Evolutionary conservation across 2,888 invertebrate species (phyloP), one percentile per base, ranked within the genome.

Genomic region (Malachius bipustulatus): DNA sequence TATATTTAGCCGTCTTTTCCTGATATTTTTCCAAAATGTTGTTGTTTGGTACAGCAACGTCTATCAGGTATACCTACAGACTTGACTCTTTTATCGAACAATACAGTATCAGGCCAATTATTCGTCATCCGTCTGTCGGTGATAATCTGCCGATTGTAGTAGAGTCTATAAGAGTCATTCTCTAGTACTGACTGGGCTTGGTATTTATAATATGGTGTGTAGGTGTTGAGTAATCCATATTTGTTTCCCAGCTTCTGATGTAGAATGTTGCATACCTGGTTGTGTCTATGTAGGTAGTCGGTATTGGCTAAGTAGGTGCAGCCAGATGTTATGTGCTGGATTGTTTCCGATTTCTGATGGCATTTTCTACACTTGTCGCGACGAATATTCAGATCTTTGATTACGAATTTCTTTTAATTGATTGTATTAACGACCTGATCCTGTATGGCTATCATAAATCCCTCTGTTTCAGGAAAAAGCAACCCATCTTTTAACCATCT

Each of bases 281-380:
- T 33, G 26, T 26, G 33, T 14, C 33, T 12, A 3, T 26, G 24
- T 14, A 13, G 19, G 26, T 33, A 33, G 8, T 33, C 26, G 11
- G 12, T 12, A 1, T 19, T 11, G 3, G 26, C 24, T 19, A 19
- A 13, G 10, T 10, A 14, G 9, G 24, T 26, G 1, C 24, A 19
- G 6, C 24, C 19, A 4, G 33, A 33, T 8, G 10, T 10, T 12
- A 33, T 26, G 9, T 33, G 33, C 9, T 31, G 31, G 11, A 14
- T 31, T 6, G 31, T 6, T 2, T 31, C 15, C 6, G 15, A 2
- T 9, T 4, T 12, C 14, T 32, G 12, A 8, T 2, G 13, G 32
- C 32, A 32, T 24, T 13, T 32, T 9, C 32, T 30, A 11, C 32
- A 32, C 10, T 12, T 24, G 12, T 32, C 32, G 4, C 13, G 10